Conservation (phyloP, 2,113 vertebrate genomes). For the Gnathonemus longibarbis region DNA sequence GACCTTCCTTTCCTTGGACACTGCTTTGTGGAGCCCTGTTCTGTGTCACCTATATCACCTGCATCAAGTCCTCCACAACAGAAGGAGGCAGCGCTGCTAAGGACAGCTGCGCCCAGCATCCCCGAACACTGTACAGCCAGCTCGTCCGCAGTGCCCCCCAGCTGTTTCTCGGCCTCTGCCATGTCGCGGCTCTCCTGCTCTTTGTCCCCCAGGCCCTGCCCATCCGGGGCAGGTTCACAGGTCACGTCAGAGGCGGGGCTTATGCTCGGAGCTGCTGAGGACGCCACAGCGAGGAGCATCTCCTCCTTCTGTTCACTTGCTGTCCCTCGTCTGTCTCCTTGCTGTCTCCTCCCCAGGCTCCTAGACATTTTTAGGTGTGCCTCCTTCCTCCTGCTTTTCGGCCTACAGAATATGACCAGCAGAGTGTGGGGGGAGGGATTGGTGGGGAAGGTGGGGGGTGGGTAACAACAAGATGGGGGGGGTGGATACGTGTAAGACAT, state of each 20-base stretch:
- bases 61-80: conserved; percentile 53
- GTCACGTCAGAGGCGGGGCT: conserved; percentile 23
- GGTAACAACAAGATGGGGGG: neutral
- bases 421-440: neutral
- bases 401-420: conserved; percentile 36
- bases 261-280: conserved; percentile 25
- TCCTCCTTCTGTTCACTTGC: conserved; percentile 24
- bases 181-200: conserved; percentile 41
- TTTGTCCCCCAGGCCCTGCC: conserved; percentile 25
- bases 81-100: conserved; percentile 55
- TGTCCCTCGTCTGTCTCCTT: neutral
- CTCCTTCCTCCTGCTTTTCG: conserved; percentile 47
- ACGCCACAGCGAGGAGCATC: conserved; percentile 18
- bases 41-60: neutral
- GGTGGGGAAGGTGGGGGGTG: too few relatives aligned
- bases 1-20: conserved; percentile 27
- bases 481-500: neutral
- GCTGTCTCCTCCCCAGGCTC: neutral
- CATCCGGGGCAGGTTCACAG: neutral
- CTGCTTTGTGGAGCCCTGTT: conserved; percentile 16
- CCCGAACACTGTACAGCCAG: conserved; percentile 35
- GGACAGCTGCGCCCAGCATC: conserved; percentile 38
- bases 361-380: conserved; percentile 42
- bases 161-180: conserved; percentile 39
- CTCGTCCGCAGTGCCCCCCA: conserved; percentile 32